phyloP scores from a whole-genome alignment of 1,140 invertebrate genomes.

The Micrasema minimum region DNA sequence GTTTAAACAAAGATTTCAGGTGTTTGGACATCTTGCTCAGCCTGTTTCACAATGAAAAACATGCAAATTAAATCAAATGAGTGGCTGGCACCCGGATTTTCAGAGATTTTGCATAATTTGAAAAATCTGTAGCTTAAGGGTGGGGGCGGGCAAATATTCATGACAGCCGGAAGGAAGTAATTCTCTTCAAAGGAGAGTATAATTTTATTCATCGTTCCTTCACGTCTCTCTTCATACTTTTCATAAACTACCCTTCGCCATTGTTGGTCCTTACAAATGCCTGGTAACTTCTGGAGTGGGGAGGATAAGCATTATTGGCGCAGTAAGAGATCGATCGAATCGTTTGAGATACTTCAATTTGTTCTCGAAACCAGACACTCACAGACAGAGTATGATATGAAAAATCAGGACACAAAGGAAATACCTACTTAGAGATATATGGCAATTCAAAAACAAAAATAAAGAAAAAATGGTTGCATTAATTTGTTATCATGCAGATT shows the following conservation, averaged over 20 bases:
- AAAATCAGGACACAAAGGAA: neutral
- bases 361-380: too few species aligned
- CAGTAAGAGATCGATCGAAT: too few species aligned
- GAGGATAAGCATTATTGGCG: constrained; percentile 1
- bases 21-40: too few species aligned
- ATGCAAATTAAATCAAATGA: neutral
- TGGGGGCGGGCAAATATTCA: neutral
- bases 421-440: neutral
- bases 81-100: constrained; percentile 1
- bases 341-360: too few species aligned
- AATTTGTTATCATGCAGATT: too few species aligned
- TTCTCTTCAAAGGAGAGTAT: neutral
- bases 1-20: too few species aligned
- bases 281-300: neutral
- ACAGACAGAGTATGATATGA: neutral
- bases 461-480: too few species aligned
- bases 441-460: too few species aligned
- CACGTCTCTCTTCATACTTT: constrained; percentile 8
- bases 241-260: constrained; percentile 2
- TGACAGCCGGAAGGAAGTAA: neutral
- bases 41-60: neutral
- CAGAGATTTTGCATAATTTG: constrained; percentile 7
- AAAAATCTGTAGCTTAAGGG: neutral
- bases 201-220: constrained; percentile 24
- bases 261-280: constrained; percentile 4